Conservation (phyloP, 2,113 vertebrate species). For the Erythrocebus patas region DNA sequence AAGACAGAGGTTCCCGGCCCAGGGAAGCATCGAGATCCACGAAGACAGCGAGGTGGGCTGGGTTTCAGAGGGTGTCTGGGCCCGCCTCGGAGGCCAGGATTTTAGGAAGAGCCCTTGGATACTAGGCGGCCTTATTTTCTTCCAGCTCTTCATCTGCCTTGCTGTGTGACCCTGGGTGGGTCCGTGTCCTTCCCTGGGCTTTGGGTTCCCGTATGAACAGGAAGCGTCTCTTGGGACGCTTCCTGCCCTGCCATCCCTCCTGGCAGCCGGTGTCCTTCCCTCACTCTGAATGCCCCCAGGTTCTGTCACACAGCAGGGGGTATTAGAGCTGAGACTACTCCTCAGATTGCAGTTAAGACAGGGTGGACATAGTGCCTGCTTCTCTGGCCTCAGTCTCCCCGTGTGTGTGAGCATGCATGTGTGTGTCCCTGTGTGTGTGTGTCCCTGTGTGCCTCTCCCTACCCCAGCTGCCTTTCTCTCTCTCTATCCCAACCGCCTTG, state of each 20-base stretch:
- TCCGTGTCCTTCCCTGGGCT: not conserved
- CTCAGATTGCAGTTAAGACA: not conserved
- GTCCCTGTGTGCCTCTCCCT: not conserved
- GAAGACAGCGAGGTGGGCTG: conserved; percentile 91
- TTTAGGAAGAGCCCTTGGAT: not conserved
- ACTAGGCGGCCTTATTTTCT: not conserved
- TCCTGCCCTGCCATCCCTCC: fast-evolving
- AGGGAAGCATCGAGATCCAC: conserved; percentile 92
- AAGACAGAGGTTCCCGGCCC: conserved; percentile 87
- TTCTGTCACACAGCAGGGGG: fast-evolving
- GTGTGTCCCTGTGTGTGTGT: too few species aligned
- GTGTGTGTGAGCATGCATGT: too few species aligned
- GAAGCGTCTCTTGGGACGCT: not conserved
- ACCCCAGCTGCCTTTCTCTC: not conserved
- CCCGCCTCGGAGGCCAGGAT: not conserved
- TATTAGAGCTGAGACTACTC: not conserved
- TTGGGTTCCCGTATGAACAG: not conserved
- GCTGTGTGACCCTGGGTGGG: not conserved
- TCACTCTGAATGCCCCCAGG: not conserved
- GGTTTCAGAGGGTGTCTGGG: not conserved
- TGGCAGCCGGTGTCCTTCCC: not conserved
- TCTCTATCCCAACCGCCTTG: not conserved
- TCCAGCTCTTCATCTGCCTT: not conserved
- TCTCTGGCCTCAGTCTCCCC: not conserved
- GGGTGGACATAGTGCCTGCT: not conserved